Evolutionary conservation across 1,140 invertebrate genomes (phyloP).

Genomic region (Drosophila ohnishii): DNA sequence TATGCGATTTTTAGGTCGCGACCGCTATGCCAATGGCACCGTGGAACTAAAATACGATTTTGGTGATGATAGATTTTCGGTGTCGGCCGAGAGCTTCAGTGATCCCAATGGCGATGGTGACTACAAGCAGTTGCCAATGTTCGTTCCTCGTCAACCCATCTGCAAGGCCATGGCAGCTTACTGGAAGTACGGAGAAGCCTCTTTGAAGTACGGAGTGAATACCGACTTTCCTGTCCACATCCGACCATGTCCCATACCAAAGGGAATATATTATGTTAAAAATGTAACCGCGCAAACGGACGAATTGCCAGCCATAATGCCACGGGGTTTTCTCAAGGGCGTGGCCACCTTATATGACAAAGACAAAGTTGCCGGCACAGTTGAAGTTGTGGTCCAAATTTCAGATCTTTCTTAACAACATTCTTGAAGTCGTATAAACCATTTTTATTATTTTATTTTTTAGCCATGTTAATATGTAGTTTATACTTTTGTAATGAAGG

Average conservation of each 20-base stretch:
- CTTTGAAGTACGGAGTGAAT: slow-evolving; percentile 13
- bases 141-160: slow-evolving; percentile 3
- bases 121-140: slow-evolving; percentile 23
- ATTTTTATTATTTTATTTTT: neutral
- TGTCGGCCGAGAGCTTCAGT: slow-evolving; percentile 17
- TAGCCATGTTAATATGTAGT: too few relatives aligned
- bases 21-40: slow-evolving; percentile 37
- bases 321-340: slow-evolving; percentile 15
- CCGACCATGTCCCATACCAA: slow-evolving; percentile 34
- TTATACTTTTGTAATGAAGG: too few relatives aligned
- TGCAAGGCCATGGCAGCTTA: slow-evolving; percentile 14
- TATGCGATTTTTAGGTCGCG: slow-evolving; percentile 18
- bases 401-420: neutral
- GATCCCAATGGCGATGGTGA: slow-evolving; percentile 35
- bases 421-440: too few relatives aligned
- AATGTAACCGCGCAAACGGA: slow-evolving; percentile 22
- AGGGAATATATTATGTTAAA: slow-evolving; percentile 35
- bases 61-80: neutral
- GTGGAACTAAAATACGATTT: slow-evolving; percentile 16
- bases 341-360: slow-evolving; percentile 11
- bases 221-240: slow-evolving; percentile 31
- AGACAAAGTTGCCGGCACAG: neutral
- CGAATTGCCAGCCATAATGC: slow-evolving; percentile 32
- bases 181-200: slow-evolving; percentile 5
- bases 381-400: neutral